Base-by-base conservation (phyloP, 2,888 invertebrate genomes). In the Periphyllus acericola region DNA sequence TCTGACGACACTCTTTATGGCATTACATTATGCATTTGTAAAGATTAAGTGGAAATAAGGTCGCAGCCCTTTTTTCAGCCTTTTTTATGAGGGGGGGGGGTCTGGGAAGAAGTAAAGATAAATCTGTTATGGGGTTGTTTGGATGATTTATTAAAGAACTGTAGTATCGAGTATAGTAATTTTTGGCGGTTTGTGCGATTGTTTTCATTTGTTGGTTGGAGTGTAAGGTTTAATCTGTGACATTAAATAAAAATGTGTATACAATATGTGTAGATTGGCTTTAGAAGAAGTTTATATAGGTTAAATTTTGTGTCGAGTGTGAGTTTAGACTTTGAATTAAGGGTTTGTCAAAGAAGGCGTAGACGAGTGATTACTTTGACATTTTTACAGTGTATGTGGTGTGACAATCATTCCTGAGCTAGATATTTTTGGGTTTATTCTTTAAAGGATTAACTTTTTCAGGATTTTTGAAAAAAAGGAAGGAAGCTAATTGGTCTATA, bases 391-490 rank as follows among this genome's bases (percentile, higher is more conserved):
- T 40, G 40, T 6, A 40, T 40, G 9, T 40, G 8, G 40, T 40
- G 40, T 40, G 40, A 40, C 40, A 32, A 72, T 72, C 14, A 34
- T 72, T 72, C 19, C 6, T 72, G 34, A 72, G 72, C 34, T 21
- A 21, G 34, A 72, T 72, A 72, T 72, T 72, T 34, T 72, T 72
- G 72, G 34, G 6, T 4, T 72, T 72, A 72, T 72, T 76, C 76
- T 76, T 76, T 76, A n/a, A 17, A 76, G 76, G 25, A 76, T 76
- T 46, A 76, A 14, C 46, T 76, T 76, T 46, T 76, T 46, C n/a
- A 76, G 46, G 46, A 76, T 29, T 76, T 76, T 76, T n/a, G 76
- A 76, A 76, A 76, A 29, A 76, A 46, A 40, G 76, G 76, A 2
- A 76, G 46, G 11, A 71, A 29, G 29, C 71, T 71, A 29, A n/a